Conservation (phyloP, 2,113 vertebrate genomes). For the Brachirus orientalis region DNA sequence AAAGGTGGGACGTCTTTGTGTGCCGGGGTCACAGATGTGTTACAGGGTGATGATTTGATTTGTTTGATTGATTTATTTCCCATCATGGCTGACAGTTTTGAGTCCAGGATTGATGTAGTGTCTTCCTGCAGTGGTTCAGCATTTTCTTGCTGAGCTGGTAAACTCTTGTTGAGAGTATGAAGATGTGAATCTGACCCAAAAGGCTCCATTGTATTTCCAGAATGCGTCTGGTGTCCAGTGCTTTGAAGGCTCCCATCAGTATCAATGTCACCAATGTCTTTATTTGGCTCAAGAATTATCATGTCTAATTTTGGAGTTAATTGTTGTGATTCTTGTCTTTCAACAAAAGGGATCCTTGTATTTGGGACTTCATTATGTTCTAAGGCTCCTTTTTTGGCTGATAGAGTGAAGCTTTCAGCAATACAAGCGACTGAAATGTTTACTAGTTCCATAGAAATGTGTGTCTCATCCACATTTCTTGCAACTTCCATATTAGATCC, state of each 20-base stretch:
- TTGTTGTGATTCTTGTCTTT: background rate
- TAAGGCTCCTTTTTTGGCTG: slow-evolving; percentile 1
- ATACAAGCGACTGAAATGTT: background rate
- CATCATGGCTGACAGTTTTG: background rate
- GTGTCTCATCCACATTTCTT: no score
- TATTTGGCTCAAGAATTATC: background rate
- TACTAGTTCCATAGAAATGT: background rate
- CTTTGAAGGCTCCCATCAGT: no score
- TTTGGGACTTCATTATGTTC: background rate
- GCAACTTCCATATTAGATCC: no score
- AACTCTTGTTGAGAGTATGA: no score
- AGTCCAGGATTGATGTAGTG: background rate
- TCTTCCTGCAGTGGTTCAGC: background rate
- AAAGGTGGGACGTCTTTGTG: background rate
- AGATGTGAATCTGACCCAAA: background rate
- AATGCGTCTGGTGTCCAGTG: background rate
- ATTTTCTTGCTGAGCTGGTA: no score
- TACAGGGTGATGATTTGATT: background rate
- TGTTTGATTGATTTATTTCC: background rate
- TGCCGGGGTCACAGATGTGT: background rate
- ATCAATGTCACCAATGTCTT: background rate
- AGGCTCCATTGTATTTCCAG: background rate
- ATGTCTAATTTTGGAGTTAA: slow-evolving; percentile 6
- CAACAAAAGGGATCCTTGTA: background rate
- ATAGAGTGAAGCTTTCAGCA: background rate